Base-by-base conservation (phyloP, 2,888 invertebrate species). In the Caenorhabditis angaria region DNA sequence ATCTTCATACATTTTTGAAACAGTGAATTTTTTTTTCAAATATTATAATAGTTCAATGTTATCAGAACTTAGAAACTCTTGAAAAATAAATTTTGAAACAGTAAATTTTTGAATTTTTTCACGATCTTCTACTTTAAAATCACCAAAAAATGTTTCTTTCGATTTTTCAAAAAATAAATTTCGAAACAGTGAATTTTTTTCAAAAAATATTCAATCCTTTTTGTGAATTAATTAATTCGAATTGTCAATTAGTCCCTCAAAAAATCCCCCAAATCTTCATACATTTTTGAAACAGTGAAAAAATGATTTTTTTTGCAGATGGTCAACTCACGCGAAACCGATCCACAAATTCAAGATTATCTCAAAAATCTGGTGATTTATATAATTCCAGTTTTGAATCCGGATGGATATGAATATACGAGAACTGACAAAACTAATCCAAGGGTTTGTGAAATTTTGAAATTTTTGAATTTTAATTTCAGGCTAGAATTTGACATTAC, bases 401-500 rank as follows among this genome's bases (percentile, higher is more conserved):
- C 86, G 8, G 86, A 86, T 69, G 86, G 86, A 3, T 85, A 86
- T 66, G 85, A 86, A 59, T 86, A 69, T 72, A 86, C 85, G 8
- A 67, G 85, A 55, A 79, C 80, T 0, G 83, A 85, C 28, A 83
- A 81, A 22, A 77, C 82, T 0, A 83, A 85, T 70, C 83, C 84
- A 12, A 74, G 80, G 61, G 84, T 84, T 20, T 14, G 65, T 61
- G 32, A 32, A 32, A 32, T 32, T 51, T 57, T 51, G 28, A 20
- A 53, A n/a, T 28, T 32, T 32, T 12, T 8, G 12, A 32, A 32
- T 8, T 32, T 32, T 12, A 32, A 32, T 32, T 32, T 32, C 12
- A 32, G 32, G 6, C 32, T 12, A 12, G 12, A 32, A 32, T 32
- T 32, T 25, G 27, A 27, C 6, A 24, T 8, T 8, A 56, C 32